Evolutionary conservation across 2,797 vertebrate genomes (phyloP).

Genomic region (Crocidura indochinensis): DNA sequence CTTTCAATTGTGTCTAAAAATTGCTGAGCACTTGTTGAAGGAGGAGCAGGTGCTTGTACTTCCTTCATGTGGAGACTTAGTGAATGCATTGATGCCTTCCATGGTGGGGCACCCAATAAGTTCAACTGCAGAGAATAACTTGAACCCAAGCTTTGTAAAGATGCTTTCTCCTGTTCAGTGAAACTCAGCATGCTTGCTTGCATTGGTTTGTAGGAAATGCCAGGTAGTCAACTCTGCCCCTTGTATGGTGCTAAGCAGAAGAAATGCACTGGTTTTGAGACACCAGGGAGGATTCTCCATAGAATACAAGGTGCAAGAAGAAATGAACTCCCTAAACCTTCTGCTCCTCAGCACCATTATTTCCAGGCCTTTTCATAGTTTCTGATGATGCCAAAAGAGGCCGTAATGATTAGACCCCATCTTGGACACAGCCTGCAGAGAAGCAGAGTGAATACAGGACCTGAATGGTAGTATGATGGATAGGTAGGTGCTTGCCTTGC

Average conservation of each 20-base stretch:
- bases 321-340: neutral
- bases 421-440: neutral
- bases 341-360: neutral
- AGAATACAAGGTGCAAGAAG: neutral
- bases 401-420: neutral
- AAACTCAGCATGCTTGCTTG: neutral
- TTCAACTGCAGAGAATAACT: neutral
- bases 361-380: slow-evolving; percentile 28
- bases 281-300: neutral
- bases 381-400: slow-evolving; percentile 16
- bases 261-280: neutral
- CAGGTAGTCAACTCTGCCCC: neutral
- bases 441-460: neutral
- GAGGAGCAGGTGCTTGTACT: slow-evolving; percentile 66
- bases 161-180: neutral
- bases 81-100: slow-evolving; percentile 35
- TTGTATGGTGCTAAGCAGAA: neutral
- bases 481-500: too few species aligned
- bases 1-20: slow-evolving; percentile 74
- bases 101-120: neutral
- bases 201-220: neutral
- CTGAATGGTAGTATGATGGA: too few species aligned
- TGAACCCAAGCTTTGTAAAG: neutral
- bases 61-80: slow-evolving; percentile 14
- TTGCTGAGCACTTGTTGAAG: slow-evolving; percentile 68